These are phyloP conservation scores for Ambastaia sidthimunki DNA, from an alignment of 2,797 vertebrate species.

Conservation along the genomic window DNA sequence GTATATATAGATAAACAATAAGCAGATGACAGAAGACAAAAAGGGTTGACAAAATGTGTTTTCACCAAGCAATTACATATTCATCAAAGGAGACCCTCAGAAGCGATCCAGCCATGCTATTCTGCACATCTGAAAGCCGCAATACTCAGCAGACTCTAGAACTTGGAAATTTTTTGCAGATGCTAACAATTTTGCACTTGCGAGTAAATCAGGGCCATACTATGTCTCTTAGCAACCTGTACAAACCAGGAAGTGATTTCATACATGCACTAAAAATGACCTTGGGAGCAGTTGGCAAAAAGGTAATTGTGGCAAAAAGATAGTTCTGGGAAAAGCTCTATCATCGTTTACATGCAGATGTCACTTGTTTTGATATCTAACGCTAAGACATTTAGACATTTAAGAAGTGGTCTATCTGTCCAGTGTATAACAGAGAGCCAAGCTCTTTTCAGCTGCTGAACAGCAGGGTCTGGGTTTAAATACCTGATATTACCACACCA, in stretches of 20 bases:
- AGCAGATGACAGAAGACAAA: background rate
- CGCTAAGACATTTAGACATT: background rate
- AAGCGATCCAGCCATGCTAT: background rate
- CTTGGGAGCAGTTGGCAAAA: background rate
- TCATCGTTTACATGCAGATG: background rate
- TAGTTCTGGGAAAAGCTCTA: background rate
- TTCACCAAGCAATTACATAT: background rate
- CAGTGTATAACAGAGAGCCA: background rate
- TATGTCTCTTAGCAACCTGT: background rate
- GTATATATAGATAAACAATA: background rate
- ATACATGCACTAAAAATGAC: background rate
- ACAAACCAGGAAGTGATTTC: background rate
- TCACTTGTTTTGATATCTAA: background rate
- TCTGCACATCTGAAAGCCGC: background rate
- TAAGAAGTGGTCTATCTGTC: background rate
- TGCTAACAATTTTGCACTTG: background rate
- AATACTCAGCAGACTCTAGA: background rate
- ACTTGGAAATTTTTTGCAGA: background rate
- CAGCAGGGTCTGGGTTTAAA: background rate
- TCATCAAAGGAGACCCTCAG: background rate
- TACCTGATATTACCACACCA: constrained; percentile 11
- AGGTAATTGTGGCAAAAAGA: background rate
- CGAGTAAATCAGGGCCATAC: background rate
- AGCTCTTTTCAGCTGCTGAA: background rate
- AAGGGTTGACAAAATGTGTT: constrained; percentile 2